Conservation (phyloP, 2,888 invertebrate species). For the Pediacus dermestoides region DNA sequence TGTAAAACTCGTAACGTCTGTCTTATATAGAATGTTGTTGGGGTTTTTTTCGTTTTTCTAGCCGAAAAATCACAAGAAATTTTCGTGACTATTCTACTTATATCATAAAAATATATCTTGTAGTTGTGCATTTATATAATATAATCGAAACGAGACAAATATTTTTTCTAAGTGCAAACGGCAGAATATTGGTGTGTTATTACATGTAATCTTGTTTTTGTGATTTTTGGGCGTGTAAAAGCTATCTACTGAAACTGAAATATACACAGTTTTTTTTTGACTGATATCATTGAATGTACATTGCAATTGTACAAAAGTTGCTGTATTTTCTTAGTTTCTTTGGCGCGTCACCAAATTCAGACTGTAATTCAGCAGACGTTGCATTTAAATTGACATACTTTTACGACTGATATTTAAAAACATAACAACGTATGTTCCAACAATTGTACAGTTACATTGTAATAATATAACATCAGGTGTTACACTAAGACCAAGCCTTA, state of each 20-base stretch:
- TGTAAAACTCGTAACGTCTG: constrained; percentile 44
- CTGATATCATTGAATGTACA: constrained; percentile 34
- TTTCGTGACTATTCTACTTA: too few relatives aligned
- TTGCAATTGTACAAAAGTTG: constrained; percentile 40
- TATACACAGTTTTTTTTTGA: too few relatives aligned
- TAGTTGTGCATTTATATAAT: too few relatives aligned
- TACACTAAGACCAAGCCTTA: constrained; percentile 54
- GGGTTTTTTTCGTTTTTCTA: constrained; percentile 8
- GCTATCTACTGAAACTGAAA: too few relatives aligned
- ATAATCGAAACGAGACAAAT: too few relatives aligned
- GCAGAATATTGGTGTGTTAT: too few relatives aligned
- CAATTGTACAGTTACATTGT: constrained; percentile 48
- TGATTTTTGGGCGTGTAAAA: too few relatives aligned
- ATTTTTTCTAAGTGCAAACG: too few relatives aligned
- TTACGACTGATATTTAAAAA: constrained; percentile 35
- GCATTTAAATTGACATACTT: constrained; percentile 27
- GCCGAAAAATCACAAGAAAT: too few relatives aligned
- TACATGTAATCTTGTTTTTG: too few relatives aligned
- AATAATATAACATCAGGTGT: constrained; percentile 50
- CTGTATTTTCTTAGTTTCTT: constrained; percentile 17
- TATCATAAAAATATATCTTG: too few relatives aligned
- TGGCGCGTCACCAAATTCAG: too few relatives aligned
- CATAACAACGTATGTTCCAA: constrained; percentile 37
- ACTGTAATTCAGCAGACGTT: constrained; percentile 27
- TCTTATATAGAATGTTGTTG: constrained; percentile 28